Conservation (phyloP, 2,113 vertebrate species). For the Eurystomus gularis region DNA sequence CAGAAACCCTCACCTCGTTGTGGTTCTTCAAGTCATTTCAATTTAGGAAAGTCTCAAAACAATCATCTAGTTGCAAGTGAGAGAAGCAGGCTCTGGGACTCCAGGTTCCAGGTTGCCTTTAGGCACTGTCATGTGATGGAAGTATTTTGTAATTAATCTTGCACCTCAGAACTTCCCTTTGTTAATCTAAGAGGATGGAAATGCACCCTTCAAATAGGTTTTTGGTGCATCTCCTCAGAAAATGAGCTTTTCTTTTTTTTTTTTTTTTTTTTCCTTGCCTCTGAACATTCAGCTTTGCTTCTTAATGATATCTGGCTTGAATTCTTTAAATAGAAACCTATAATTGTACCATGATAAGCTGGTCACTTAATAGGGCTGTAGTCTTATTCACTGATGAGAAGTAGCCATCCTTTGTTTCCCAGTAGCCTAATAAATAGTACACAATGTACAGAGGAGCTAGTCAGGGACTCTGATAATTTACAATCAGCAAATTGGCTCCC, state of each 20-base stretch:
- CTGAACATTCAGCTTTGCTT: background rate
- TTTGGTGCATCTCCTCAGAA: background rate
- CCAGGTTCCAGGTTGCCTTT: background rate
- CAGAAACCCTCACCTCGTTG: background rate
- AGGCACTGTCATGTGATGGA: background rate
- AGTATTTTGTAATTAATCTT: background rate
- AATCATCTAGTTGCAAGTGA: background rate
- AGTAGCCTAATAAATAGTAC: constrained; percentile 40
- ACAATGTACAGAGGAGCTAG: background rate
- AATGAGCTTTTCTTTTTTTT: background rate
- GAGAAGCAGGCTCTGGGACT: background rate
- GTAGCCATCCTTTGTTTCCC: constrained; percentile 43
- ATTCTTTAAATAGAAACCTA: constrained; percentile 17
- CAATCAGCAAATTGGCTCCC: constrained; percentile 54
- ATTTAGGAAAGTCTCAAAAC: background rate
- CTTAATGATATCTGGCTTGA: background rate
- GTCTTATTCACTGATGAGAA: constrained; percentile 36
- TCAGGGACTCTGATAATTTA: constrained; percentile 26
- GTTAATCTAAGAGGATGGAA: background rate
- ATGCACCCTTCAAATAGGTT: background rate
- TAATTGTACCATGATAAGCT: background rate
- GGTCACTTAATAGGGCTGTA: constrained; percentile 12
- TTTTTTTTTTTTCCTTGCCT: background rate
- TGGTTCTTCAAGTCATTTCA: background rate
- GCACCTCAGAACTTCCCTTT: background rate